Evolutionary conservation across 2,888 invertebrate species (phyloP).

Genomic region (Schrankia costaestrigalis): DNA sequence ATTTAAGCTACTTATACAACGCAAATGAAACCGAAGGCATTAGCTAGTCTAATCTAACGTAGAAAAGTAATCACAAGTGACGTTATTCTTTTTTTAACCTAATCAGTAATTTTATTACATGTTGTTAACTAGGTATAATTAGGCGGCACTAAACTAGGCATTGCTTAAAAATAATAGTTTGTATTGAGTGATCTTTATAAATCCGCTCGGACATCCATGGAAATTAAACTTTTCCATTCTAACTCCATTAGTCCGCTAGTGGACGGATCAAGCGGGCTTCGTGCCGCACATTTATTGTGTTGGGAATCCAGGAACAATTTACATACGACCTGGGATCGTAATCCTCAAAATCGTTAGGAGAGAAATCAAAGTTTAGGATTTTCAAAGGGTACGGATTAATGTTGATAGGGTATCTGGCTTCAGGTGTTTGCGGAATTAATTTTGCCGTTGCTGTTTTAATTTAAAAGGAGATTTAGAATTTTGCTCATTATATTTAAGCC

Average conservation of each 20-base stretch:
- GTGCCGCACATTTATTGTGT: slow-evolving; percentile 40
- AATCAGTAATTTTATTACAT: no score
- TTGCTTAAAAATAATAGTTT: slow-evolving; percentile 1
- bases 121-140: no score
- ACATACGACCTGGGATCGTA: slow-evolving; percentile 48
- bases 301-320: slow-evolving; percentile 42
- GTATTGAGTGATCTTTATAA: slow-evolving; percentile 9
- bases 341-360: slow-evolving; percentile 41
- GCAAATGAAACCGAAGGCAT: no score
- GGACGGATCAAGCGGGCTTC: slow-evolving; percentile 38
- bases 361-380: slow-evolving; percentile 44
- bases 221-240: slow-evolving; percentile 38
- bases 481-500: slow-evolving; percentile 10
- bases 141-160: background rate
- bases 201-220: slow-evolving; percentile 15
- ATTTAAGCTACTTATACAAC: no score
- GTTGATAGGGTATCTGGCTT: slow-evolving; percentile 30
- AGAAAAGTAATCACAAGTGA: no score
- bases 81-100: no score
- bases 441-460: slow-evolving; percentile 22
- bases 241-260: slow-evolving; percentile 38
- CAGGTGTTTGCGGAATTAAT: slow-evolving; percentile 34
- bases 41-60: no score
- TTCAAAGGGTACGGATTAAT: slow-evolving; percentile 37
- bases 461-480: slow-evolving; percentile 11